A percentile compares a stretch with the other conserved stretches of the same genome.
Conservation (phyloP, 1,140 invertebrate genomes). For the Drosophila parvula region DNA sequence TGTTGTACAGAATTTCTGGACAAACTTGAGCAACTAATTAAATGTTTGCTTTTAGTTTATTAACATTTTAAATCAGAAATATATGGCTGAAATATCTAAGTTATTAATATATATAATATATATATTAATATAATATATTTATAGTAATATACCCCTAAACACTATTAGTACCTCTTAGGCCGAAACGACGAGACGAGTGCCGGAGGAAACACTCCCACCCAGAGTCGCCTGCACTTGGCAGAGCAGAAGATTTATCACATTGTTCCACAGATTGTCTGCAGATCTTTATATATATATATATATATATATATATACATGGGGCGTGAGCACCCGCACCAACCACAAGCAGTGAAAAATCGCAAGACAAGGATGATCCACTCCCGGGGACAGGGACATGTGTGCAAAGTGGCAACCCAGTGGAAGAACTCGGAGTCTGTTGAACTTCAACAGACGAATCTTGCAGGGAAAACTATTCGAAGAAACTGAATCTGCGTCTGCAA, state of each 20-base stretch:
- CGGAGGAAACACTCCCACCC: constrained; percentile 74
- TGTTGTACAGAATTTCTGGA: too few relatives aligned
- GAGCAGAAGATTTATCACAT: constrained; percentile 80
- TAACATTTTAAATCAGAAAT: too few relatives aligned
- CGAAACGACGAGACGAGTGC: constrained; percentile 23
- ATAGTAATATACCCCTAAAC: constrained; percentile 11
- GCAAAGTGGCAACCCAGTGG: constrained; percentile 38
- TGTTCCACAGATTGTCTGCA: constrained; percentile 82
- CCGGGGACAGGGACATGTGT: constrained; percentile 42
- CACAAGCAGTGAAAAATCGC: constrained; percentile 55
- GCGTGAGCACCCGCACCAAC: constrained; percentile 75
- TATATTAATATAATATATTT: too few relatives aligned
- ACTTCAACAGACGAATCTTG: constrained; percentile 55
- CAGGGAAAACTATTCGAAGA: constrained; percentile 53
- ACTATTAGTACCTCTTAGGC: constrained; percentile 16
- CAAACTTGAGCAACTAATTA: too few relatives aligned
- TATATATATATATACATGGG: constrained; percentile 28
- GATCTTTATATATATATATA: constrained; percentile 62
- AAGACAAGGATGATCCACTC: constrained; percentile 21
- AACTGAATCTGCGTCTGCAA: constrained; percentile 62
- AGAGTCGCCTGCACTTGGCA: constrained; percentile 63
- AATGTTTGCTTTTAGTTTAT: too few relatives aligned
- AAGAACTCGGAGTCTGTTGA: constrained; percentile 64
- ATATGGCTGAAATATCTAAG: not conserved
- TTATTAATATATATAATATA: not conserved